Evolutionary conservation across 2,113 vertebrate species (phyloP).

Genomic region (Chloropsis cyanopogon): DNA sequence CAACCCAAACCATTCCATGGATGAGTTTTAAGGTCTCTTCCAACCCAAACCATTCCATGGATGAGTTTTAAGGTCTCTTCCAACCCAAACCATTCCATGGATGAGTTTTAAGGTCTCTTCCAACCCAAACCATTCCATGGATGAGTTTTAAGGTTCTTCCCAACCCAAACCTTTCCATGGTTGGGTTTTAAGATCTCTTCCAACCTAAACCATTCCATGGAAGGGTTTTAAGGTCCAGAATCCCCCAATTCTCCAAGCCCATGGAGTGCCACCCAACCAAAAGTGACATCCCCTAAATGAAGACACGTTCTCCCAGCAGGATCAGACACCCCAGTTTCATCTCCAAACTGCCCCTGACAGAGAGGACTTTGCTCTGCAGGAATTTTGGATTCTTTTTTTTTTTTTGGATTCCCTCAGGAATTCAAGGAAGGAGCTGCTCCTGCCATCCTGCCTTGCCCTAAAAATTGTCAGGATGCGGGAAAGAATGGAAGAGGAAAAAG

Average conservation of each 20-base stretch:
- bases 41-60: too few species aligned
- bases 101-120: too few species aligned
- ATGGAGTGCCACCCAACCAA: neutral
- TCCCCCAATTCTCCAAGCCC: neutral
- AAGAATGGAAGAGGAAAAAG: neutral
- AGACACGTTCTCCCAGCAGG: neutral
- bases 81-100: too few species aligned
- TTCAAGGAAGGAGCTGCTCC: too few species aligned
- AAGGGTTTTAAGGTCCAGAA: neutral
- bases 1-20: too few species aligned
- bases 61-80: too few species aligned
- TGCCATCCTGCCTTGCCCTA: too few species aligned
- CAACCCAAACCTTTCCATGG: neutral
- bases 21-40: too few species aligned
- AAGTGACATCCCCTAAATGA: neutral
- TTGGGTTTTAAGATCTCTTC: neutral
- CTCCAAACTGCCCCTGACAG: neutral
- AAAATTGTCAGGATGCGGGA: too few species aligned
- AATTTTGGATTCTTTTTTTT: neutral
- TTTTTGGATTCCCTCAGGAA: too few species aligned
- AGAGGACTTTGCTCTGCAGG: neutral
- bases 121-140: neutral
- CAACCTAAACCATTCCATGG: neutral
- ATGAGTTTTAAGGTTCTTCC: neutral
- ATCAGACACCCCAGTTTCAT: neutral